Percentiles rank a stretch among this genome's conserved stretches.
Conservation (phyloP, 2,888 invertebrate genomes). For the Meliscaeva auricollis region DNA sequence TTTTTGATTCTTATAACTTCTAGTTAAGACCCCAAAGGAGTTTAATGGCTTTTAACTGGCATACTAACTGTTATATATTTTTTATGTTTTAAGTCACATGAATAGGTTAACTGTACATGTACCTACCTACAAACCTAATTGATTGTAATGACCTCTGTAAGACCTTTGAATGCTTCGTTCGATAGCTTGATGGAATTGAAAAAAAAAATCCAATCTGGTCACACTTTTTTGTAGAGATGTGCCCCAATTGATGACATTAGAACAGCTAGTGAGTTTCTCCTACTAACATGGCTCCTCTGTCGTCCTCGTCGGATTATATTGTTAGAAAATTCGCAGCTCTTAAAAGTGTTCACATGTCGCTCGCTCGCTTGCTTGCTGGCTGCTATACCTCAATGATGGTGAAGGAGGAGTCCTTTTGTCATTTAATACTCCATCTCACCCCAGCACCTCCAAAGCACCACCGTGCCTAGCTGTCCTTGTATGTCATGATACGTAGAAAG, state of each 20-base stretch:
- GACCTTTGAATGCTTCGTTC: neutral
- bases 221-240: constrained; percentile 32
- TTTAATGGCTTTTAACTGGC: too few relatives aligned
- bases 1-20: too few relatives aligned
- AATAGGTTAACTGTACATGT: too few relatives aligned
- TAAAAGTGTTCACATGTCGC: constrained; percentile 75
- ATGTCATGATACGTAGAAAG: too few relatives aligned
- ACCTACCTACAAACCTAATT: too few relatives aligned
- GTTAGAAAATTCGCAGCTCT: constrained; percentile 75
- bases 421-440: constrained; percentile 39
- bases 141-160: too few relatives aligned
- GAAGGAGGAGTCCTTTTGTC: constrained; percentile 55
- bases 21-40: too few relatives aligned
- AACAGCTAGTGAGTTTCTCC: constrained; percentile 48
- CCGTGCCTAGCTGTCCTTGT: neutral
- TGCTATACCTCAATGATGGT: neutral
- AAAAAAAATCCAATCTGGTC: constrained; percentile 5
- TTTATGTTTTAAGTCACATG: too few relatives aligned
- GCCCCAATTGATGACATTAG: constrained; percentile 69
- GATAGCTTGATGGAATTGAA: too few relatives aligned
- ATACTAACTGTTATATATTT: too few relatives aligned
- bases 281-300: constrained; percentile 23
- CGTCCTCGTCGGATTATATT: constrained; percentile 70
- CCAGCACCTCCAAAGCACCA: neutral
- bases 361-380: neutral